These are phyloP conservation scores for Scartelaos histophorus DNA, from an alignment of 2,113 vertebrate species.

Conservation along the genomic window DNA sequence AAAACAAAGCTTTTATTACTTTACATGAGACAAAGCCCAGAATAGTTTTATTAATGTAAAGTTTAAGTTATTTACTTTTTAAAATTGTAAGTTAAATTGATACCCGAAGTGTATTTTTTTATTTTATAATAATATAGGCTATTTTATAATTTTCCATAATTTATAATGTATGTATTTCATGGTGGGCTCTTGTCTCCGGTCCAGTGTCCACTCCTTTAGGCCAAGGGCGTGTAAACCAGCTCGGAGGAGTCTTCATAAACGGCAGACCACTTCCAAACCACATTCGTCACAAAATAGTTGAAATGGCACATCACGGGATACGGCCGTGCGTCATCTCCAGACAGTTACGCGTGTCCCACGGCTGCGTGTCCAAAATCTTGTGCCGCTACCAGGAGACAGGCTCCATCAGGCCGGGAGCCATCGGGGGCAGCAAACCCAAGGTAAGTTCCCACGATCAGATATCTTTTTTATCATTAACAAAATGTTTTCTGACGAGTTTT, in stretches of 20 bases:
- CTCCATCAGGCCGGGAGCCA: conserved; percentile 95
- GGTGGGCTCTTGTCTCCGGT: neutral
- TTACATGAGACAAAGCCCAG: neutral
- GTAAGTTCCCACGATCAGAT: conserved; percentile 70
- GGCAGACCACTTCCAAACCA: conserved; percentile 97
- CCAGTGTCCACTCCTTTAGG: conserved; percentile 96
- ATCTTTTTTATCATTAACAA: too few species aligned
- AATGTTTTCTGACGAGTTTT: too few species aligned
- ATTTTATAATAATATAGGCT: neutral
- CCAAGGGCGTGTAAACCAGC: conserved; percentile 98
- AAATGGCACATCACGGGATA: conserved; percentile 98
- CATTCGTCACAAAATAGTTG: conserved; percentile 98
- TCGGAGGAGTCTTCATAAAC: conserved; percentile 98
- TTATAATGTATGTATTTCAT: conserved; percentile 1
- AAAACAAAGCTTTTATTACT: neutral
- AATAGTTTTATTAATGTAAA: neutral
- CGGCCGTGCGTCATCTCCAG: conserved; percentile 97
- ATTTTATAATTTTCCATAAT: neutral
- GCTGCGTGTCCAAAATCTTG: conserved; percentile 98
- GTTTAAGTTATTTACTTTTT: neutral
- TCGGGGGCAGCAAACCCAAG: conserved; percentile 98
- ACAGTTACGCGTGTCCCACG: conserved; percentile 95
- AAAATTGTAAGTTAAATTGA: neutral
- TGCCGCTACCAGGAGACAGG: conserved; percentile 98
- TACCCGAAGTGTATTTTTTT: neutral